Base-by-base conservation (phyloP, 1,140 invertebrate genomes). In the Leptinotarsa texana region DNA sequence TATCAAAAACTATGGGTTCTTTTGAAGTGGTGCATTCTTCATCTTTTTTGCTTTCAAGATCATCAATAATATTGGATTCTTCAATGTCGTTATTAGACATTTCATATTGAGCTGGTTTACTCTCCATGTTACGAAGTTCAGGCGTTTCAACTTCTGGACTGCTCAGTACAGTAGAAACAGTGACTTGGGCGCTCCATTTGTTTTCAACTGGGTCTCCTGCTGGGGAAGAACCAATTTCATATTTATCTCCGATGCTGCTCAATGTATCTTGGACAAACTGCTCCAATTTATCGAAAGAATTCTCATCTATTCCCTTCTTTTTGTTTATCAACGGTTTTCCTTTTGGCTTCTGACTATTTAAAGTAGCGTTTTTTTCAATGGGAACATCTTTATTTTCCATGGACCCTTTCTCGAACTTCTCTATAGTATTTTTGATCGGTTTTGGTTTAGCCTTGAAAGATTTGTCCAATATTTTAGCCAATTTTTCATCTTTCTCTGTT, bases 221-320 rank as follows among this genome's bases (percentile, higher is more conserved):
- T 67, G 71, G 22, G 42, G 13, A 61, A 63, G 15, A 8, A 47
- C 63, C 22, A 66, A 15, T 24, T 73, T 74, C 63, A 73, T 75
- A 73, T 72, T 73, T 73, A 65, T 73, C 42, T 11, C 77, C 77
- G n/a, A 80, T 80, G 48, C 63, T 73, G 48, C 65, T 71, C 17
- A 80, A 65, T 17, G 74, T 73, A 5, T 75, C 74, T 48, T 80
- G 75, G 2, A 81, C 78, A 66, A 76, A 80, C 61, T 81, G 76
- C 75, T 82, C 80, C 42, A 82, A 77, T 72, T 82, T 78, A 71
- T 80, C 73, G 6, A 82, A 68, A n/a, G 75, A 72, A 57, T 57
- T n/a, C n/a, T 57, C 51, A 57, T 57, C 51, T 2, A 57, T 57
- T 3, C 1, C 0, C 15, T 42, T 68, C 6, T 68, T 68, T 33